A percentile compares a stretch with the other conserved stretches of the same genome.
Evolutionary conservation across 2,113 vertebrate genomes (phyloP).

Genomic region (Catharus minimus): DNA sequence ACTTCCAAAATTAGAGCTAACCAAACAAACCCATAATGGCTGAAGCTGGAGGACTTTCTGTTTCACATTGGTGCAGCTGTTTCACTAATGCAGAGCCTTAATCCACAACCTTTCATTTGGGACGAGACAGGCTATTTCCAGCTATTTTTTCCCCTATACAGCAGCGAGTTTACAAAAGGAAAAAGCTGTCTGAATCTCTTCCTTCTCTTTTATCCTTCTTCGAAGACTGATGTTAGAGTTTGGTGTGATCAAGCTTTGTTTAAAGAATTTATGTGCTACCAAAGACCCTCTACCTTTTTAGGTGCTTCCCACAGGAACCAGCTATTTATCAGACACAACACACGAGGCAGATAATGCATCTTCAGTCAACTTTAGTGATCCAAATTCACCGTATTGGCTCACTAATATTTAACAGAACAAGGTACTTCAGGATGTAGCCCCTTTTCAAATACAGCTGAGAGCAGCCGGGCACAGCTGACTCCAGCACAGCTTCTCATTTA

Average conservation of each 20-base stretch:
- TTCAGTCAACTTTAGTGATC: conserved; percentile 18
- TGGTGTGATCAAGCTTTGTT: conserved; percentile 45
- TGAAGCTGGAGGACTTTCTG: conserved; percentile 53
- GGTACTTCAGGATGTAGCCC: neutral
- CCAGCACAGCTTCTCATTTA: neutral
- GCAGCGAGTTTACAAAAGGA: conserved; percentile 61
- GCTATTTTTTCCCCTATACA: conserved; percentile 47
- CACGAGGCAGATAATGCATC: conserved; percentile 26
- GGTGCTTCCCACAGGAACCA: conserved; percentile 60
- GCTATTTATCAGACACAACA: conserved; percentile 61
- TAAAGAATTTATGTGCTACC: conserved; percentile 62
- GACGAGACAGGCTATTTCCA: conserved; percentile 50
- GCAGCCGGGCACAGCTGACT: conserved; percentile 17
- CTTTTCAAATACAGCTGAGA: conserved; percentile 7
- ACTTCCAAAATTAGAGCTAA: conserved; percentile 61
- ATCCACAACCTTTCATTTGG: conserved; percentile 35
- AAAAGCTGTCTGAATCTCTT: conserved; percentile 65
- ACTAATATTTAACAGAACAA: conserved; percentile 52
- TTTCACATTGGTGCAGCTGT: conserved; percentile 45
- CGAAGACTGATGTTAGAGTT: conserved; percentile 38
- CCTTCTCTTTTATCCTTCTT: conserved; percentile 55
- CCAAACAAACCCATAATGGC: conserved; percentile 46
- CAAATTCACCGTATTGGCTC: conserved; percentile 3
- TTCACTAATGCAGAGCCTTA: conserved; percentile 8
- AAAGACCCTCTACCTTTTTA: conserved; percentile 50